These are phyloP conservation scores for Andricus grossulariae DNA, from an alignment of 1,140 invertebrate genomes.

Conservation along the genomic window DNA sequence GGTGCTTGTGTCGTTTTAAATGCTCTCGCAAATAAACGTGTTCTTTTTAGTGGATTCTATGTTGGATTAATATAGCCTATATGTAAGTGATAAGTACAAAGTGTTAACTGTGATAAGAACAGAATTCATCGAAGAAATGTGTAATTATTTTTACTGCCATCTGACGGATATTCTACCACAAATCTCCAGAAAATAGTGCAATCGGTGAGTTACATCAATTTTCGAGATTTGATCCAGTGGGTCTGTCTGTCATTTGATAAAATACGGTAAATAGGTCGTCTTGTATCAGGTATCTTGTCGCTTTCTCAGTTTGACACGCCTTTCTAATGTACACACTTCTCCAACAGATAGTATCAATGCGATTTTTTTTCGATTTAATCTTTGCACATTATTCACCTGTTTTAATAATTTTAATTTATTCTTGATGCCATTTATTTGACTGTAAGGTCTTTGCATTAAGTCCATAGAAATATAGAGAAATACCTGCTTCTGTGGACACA, in stretches of 20 bases:
- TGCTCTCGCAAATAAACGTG: neutral
- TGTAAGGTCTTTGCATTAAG: too few relatives aligned
- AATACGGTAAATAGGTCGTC: neutral
- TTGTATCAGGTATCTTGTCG: neutral
- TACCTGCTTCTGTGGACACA: too few relatives aligned
- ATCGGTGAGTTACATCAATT: neutral
- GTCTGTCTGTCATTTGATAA: neutral
- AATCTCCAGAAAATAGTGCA: neutral
- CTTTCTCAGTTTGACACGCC: neutral
- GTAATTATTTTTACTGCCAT: neutral
- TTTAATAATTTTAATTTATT: too few relatives aligned
- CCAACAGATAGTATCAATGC: neutral
- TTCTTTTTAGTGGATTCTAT: conserved; percentile 25
- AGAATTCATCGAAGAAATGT: neutral
- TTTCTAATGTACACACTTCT: neutral
- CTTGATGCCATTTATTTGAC: too few relatives aligned
- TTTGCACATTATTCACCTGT: neutral
- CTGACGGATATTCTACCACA: neutral
- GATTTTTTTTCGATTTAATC: neutral
- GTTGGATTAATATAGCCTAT: neutral
- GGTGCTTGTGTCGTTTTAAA: neutral
- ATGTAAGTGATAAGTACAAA: neutral
- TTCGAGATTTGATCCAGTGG: neutral
- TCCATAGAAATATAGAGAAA: too few relatives aligned
- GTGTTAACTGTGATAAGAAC: neutral